Percentiles rank a stretch among this genome's conserved stretches.
Evolutionary conservation across 2,113 vertebrate species (phyloP).

Genomic region (Dicentrarchus labrax): DNA sequence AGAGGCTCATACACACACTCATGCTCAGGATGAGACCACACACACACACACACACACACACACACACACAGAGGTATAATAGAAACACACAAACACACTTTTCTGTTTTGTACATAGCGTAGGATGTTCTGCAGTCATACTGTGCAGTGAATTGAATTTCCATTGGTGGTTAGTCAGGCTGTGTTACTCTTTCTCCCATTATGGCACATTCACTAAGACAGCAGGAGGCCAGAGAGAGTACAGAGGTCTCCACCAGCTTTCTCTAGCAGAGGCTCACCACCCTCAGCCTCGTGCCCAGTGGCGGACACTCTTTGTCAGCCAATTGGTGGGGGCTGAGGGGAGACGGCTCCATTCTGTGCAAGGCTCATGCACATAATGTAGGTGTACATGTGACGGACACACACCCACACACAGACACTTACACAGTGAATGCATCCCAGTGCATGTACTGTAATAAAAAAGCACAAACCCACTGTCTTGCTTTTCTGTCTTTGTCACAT

Average conservation of each 20-base stretch:
- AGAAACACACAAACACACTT: conserved; percentile 5
- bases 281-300: conserved; percentile 40
- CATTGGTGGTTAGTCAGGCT: conserved; percentile 60
- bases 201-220: conserved; percentile 55
- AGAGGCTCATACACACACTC: neutral
- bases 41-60: conserved; percentile 7
- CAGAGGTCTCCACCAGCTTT: conserved; percentile 41
- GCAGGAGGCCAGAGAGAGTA: conserved; percentile 49
- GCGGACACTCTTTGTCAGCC: conserved; percentile 40
- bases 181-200: conserved; percentile 56
- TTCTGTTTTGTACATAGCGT: conserved; percentile 47
- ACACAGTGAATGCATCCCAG: neutral
- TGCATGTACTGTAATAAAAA: conserved; percentile 4
- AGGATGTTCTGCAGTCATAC: conserved; percentile 49
- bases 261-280: conserved; percentile 21
- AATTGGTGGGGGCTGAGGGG: conserved; percentile 23
- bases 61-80: neutral
- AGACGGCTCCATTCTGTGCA: conserved; percentile 24
- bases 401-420: conserved; percentile 7
- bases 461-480: conserved; percentile 35
- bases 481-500: conserved; percentile 29
- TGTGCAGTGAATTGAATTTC: conserved; percentile 63
- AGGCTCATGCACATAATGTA: conserved; percentile 7
- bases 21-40: neutral
- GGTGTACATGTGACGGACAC: neutral